Base-by-base conservation (phyloP, 2,113 vertebrate genomes). In the Tragelaphus scriptus region DNA sequence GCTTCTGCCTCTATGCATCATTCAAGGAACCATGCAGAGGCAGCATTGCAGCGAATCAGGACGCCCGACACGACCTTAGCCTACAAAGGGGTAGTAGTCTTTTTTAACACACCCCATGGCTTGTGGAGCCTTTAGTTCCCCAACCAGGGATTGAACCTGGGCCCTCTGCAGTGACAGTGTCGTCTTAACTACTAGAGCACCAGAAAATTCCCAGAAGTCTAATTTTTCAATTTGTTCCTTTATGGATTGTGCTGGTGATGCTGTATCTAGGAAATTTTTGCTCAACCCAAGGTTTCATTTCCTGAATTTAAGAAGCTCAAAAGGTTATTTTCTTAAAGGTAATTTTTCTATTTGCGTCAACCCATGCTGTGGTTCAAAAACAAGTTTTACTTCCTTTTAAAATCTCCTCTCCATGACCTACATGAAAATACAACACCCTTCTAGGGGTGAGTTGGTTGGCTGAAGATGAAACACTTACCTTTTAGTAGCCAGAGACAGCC, bases 31-130 rank as follows among this genome's bases (percentile, higher is more conserved):
- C 1, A 3, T 3, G 40, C 26, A 1, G 91, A 77, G 40, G 55
- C 59, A 59, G 85, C 56, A 1, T 0, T 3, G 26, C 40, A 2
- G 71, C 3, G 19, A n/a, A 4, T 26, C 71, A 6, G 92, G 19
- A 10, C 17, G 0, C 17, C 11, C 2, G 11, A 4, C 25, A 6
- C 19, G 1, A 4, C 0, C 1, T 26, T 7, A 7, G 58, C 28
- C 79, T 53, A 0, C 3, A 1, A 12, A 4, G 17, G 79, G 79
- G 17, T 0, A 21, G 13, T 2, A 1, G 6, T 3, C 40, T 28
- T 28, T 36, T 13, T 2, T 6, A 51, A 51, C 80, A 13, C 17
- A 12, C 30, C 19, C 10, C 51, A 1, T 2, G 11, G 80, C 80
- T 4, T 14, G 19, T 4, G 11, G 79, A 19, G 19, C 17, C 49